Base-by-base conservation (phyloP, 2,113 vertebrate genomes). In the Hippocampus zosterae region DNA sequence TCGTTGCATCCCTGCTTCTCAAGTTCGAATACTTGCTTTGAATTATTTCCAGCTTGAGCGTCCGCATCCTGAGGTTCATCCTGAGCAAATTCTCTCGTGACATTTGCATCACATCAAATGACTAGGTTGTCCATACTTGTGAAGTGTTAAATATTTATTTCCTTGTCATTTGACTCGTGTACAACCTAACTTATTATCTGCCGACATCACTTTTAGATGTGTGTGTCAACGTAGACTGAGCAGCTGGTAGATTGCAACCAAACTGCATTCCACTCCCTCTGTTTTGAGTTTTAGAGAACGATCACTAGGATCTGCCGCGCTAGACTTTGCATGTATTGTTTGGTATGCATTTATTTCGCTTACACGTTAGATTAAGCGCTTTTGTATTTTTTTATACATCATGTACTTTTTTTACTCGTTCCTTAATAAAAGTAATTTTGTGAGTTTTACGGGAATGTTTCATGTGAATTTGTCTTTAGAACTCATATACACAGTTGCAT, bases 301-400 rank as follows among this genome's bases (percentile, higher is more conserved):
- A 82, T 68, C 68, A 69, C 77, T 89, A 89, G 81, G 79, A 78
- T 81, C 71, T 59, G 13, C n/a, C 78, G 82, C 72, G 80, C 40
- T 89, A 89, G 86, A 87, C 79, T 81, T 33, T 89, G 90, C 90
- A 91, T 91, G 90, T 87, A 87, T n/a, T 84, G 85, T 90, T 50
- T 85, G 87, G 87, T 89, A 89, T 90, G 88, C 88, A 89, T 88
- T 90, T 81, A 87, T 78, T 75, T 87, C 81, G 86, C 84, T 83
- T 84, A 85, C 76, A 69, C 84, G 75, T 79, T 90, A 89, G 86
- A 87, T 63, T 82, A 87, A 86, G 80, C 87, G 7, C 74, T 88
- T 91, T 91, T 90, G 87, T 90, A 89, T 89, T 91, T 91, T 90
- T 91, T 90, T 90, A 88, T 88, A 90, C 78, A 88, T 81, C 80